Percentiles rank a stretch among this genome's conserved stretches.
Conservation (phyloP, 1,140 invertebrate species). For the Pseudachorutes palmiensis region DNA sequence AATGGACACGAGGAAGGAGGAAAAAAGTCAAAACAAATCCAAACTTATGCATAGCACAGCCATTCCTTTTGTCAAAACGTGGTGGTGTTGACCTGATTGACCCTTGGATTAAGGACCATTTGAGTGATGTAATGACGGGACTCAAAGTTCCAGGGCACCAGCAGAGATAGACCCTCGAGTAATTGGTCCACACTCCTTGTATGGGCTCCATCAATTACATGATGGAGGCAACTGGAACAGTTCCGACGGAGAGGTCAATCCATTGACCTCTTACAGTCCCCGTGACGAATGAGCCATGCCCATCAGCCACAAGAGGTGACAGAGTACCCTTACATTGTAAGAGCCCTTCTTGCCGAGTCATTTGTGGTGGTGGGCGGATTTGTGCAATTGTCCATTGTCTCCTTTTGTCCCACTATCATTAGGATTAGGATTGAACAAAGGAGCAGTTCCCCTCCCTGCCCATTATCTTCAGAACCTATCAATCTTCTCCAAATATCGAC, state of each 20-base stretch:
- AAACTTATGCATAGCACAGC: background rate
- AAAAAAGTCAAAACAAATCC: background rate
- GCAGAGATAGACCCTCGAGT: background rate
- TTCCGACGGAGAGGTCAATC: background rate
- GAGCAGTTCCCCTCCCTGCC: background rate
- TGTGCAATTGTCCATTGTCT: slow-evolving; percentile 1
- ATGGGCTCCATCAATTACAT: slow-evolving; percentile 2
- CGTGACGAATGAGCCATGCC: background rate
- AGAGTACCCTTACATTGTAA: too few relatives aligned
- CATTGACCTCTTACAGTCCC: background rate
- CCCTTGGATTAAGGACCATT: background rate
- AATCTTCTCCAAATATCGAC: slow-evolving; percentile 12
- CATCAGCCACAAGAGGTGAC: background rate
- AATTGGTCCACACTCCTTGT: slow-evolving; percentile 11
- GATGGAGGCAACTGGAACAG: background rate
- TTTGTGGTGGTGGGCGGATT: background rate
- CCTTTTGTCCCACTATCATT: slow-evolving; percentile 2
- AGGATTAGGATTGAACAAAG: background rate
- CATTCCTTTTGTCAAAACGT: background rate
- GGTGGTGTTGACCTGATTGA: background rate
- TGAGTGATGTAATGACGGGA: slow-evolving; percentile 10
- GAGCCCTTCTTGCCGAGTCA: slow-evolving; percentile 8
- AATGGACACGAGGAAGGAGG: too few relatives aligned
- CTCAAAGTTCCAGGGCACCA: background rate
- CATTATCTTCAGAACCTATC: background rate